phyloP scores from a whole-genome alignment of 2,113 vertebrate species.

The Sminthopsis crassicaudata region DNA sequence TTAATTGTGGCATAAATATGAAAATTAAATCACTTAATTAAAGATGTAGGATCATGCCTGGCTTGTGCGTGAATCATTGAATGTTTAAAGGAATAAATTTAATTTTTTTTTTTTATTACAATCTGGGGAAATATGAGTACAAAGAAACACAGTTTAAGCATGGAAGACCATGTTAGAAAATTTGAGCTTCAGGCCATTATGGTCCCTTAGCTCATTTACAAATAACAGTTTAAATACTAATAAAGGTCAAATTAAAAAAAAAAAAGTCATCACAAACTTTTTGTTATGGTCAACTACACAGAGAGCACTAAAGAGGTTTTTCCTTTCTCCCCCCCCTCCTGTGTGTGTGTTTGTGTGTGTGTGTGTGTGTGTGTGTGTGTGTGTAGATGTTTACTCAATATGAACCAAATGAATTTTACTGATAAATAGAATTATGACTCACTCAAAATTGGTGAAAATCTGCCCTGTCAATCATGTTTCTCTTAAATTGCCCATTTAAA shows the following conservation, averaged over 20 bases:
- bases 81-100: neutral
- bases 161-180: neutral
- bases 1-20: neutral
- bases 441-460: neutral
- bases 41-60: neutral
- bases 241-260: neutral
- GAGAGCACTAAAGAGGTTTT: neutral
- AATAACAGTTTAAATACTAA: neutral
- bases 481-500: neutral
- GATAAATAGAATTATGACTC: neutral
- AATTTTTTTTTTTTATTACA: neutral
- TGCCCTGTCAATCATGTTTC: neutral
- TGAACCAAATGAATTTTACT: neutral
- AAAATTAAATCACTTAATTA: neutral
- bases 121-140: neutral
- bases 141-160: neutral
- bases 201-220: neutral
- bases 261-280: neutral
- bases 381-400: too few species aligned
- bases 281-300: neutral
- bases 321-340: too few species aligned
- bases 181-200: neutral
- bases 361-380: neutral
- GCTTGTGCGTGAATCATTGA: neutral
- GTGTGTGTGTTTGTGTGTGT: neutral